Evolutionary conservation across 2,888 invertebrate species (phyloP).

Genomic region (Labia minor): DNA sequence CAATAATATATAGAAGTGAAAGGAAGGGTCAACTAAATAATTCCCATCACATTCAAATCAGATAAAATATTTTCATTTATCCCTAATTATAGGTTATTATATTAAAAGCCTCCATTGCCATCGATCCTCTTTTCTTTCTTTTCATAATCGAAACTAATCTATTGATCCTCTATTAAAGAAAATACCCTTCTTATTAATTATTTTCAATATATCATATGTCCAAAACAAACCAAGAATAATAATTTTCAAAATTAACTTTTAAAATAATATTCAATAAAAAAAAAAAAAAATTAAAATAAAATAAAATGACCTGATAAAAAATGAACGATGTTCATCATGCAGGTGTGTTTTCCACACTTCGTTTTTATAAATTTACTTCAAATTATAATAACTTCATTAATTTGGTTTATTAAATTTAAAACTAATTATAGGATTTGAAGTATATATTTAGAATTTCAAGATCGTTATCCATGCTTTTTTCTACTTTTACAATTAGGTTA

Average conservation of each 20-base stretch:
- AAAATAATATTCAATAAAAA: neutral
- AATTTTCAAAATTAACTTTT: neutral
- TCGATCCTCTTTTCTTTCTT: neutral
- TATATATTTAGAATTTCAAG: too few relatives aligned
- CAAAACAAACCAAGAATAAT: neutral
- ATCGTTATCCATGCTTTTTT: too few relatives aligned
- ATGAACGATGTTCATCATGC: too few relatives aligned
- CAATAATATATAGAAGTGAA: too few relatives aligned
- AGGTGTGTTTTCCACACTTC: too few relatives aligned
- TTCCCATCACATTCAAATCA: slow-evolving; percentile 1
- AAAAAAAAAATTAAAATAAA: neutral
- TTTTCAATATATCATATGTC: neutral
- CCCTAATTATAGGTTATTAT: slow-evolving; percentile 6
- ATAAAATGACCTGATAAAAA: too few relatives aligned
- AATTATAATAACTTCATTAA: too few relatives aligned
- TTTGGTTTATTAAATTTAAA: too few relatives aligned
- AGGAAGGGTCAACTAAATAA: neutral
- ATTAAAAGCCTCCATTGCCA: neutral
- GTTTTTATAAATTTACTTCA: too few relatives aligned
- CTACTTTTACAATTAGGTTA: too few relatives aligned
- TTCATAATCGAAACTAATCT: neutral
- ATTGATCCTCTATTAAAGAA: slow-evolving; percentile 1
- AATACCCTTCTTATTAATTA: neutral
- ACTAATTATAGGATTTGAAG: too few relatives aligned
- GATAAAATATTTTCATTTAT: slow-evolving; percentile 13